These are phyloP conservation scores for Sthenelais limicola DNA, from an alignment of 2,888 invertebrate species.

Conservation along the genomic window DNA sequence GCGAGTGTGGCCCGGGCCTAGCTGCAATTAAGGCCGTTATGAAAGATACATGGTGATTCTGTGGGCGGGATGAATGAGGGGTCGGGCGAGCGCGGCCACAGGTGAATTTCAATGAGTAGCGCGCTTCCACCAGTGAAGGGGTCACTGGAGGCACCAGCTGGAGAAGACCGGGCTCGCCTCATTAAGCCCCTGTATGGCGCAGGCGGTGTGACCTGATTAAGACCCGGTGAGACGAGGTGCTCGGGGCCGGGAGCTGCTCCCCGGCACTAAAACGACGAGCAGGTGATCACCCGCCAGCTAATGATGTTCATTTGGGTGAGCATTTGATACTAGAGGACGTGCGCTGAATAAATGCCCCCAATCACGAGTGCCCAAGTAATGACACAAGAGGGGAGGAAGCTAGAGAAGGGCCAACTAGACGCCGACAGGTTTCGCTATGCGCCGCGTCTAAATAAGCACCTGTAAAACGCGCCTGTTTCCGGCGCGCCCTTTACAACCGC, in stretches of 20 bases:
- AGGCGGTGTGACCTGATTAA: slow-evolving; percentile 29
- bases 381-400: background rate
- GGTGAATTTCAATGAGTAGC: slow-evolving; percentile 34
- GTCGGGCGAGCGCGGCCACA: slow-evolving; percentile 18
- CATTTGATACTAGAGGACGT: slow-evolving; percentile 22
- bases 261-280: slow-evolving; percentile 2
- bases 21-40: slow-evolving; percentile 31
- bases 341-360: slow-evolving; percentile 10
- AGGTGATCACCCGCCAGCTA: slow-evolving; percentile 16
- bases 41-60: slow-evolving; percentile 28
- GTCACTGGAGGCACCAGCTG: background rate
- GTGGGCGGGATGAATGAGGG: slow-evolving; percentile 21
- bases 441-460: slow-evolving; percentile 15
- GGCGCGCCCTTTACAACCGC: background rate
- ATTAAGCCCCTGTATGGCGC: slow-evolving; percentile 31
- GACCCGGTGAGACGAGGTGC: background rate
- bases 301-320: slow-evolving; percentile 38
- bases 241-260: slow-evolving; percentile 20
- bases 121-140: too few species aligned
- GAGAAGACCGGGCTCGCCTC: slow-evolving; percentile 2
- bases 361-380: background rate
- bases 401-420: background rate
- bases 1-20: slow-evolving; percentile 10
- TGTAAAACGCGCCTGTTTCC: background rate
- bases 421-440: background rate